A percentile compares a stretch with the other conserved stretches of the same genome.
Evolutionary conservation across 2,888 invertebrate species (phyloP).

Genomic region (Cremastinae sp.): DNA sequence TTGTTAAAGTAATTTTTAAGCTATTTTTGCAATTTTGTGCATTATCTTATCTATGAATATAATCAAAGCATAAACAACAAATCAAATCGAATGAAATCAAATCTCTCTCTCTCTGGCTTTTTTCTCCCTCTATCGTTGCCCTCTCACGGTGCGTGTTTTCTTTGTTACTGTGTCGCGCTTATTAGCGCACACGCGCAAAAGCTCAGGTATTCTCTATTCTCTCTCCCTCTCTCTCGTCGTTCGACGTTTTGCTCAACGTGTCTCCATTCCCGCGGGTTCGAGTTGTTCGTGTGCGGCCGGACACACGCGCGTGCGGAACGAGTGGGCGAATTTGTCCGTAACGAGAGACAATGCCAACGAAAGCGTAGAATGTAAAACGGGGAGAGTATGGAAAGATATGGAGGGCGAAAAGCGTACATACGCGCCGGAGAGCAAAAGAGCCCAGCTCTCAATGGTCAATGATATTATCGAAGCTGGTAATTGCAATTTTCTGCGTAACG

Average conservation of each 20-base stretch:
- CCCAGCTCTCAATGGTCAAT: constrained; percentile 32
- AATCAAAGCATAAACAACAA: too few species aligned
- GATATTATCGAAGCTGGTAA: constrained; percentile 52
- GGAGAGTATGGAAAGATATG: background rate
- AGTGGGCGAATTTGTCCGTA: constrained; percentile 47
- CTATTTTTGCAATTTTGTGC: too few species aligned
- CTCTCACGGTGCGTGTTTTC: constrained; percentile 16
- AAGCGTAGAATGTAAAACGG: constrained; percentile 38
- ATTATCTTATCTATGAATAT: too few species aligned
- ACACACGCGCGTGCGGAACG: constrained; percentile 16
- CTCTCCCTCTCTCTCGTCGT: too few species aligned
- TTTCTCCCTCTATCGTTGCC: background rate
- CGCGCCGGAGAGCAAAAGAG: constrained; percentile 53
- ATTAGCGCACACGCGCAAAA: constrained; percentile 31
- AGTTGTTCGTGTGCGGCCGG: background rate
- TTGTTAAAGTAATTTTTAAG: too few species aligned
- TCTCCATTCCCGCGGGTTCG: background rate
- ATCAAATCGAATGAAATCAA: too few species aligned
- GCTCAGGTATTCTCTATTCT: constrained; percentile 29
- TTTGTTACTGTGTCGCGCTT: constrained; percentile 51
- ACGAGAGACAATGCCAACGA: constrained; percentile 53
- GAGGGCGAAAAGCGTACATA: constrained; percentile 8
- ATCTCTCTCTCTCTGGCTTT: background rate
- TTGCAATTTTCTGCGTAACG: constrained; percentile 51
- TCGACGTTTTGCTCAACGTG: constrained; percentile 8